Evolutionary conservation across 2,797 vertebrate genomes (phyloP).

Genomic region (Pterois miles): DNA sequence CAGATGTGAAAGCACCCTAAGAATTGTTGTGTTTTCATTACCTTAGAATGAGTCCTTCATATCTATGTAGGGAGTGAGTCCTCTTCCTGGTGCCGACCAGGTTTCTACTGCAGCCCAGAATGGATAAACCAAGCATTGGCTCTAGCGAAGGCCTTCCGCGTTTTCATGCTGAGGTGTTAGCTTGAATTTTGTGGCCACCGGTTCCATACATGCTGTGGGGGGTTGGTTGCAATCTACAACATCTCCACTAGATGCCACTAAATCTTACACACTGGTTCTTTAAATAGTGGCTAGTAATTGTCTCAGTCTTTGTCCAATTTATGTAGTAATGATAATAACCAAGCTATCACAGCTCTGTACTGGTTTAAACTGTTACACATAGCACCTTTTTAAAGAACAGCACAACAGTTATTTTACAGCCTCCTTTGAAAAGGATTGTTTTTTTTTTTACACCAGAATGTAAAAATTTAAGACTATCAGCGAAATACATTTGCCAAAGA

Average conservation of each 20-base stretch:
- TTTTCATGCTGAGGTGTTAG: background rate
- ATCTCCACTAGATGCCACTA: background rate
- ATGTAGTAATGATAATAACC: background rate
- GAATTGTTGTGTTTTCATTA: too few relatives aligned
- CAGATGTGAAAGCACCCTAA: too few relatives aligned
- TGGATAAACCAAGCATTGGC: background rate
- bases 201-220: too few relatives aligned
- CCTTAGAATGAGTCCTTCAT: background rate
- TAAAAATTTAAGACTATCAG: constrained; percentile 65
- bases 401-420: constrained; percentile 58
- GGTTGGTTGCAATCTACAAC: too few relatives aligned
- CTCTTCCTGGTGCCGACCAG: background rate
- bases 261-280: background rate
- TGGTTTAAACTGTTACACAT: constrained; percentile 42
- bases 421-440: constrained; percentile 33
- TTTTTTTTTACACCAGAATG: constrained; percentile 55
- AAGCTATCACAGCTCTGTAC: background rate
- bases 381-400: constrained; percentile 53
- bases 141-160: background rate
- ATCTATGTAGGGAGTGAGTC: background rate
- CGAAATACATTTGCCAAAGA: constrained; percentile 73
- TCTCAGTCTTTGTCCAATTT: background rate
- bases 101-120: background rate
- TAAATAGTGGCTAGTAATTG: background rate
- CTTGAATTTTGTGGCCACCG: background rate